Evolutionary conservation across 2,888 invertebrate species (phyloP).

Genomic region (Acleris cristana): DNA sequence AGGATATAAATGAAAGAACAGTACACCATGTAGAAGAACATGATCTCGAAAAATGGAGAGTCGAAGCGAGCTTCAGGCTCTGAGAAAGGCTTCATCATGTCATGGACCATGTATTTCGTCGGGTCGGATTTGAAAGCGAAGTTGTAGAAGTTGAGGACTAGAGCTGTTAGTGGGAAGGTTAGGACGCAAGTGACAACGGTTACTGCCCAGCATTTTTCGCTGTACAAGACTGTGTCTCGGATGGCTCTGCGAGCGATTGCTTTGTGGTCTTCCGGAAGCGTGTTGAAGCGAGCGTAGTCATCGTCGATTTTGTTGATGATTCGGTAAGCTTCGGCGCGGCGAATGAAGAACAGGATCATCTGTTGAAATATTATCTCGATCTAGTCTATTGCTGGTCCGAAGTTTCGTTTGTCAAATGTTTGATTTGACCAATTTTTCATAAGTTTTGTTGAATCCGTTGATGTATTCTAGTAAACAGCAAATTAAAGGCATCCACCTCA

Average conservation of each 20-base stretch:
- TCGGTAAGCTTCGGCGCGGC: slow-evolving; percentile 45
- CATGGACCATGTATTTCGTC: slow-evolving; percentile 60
- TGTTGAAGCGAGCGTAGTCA: slow-evolving; percentile 53
- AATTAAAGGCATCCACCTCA: no score
- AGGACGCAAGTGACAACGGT: slow-evolving; percentile 47
- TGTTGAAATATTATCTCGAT: slow-evolving; percentile 39
- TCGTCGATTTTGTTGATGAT: slow-evolving; percentile 58
- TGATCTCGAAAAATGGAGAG: slow-evolving; percentile 58
- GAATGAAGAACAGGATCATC: slow-evolving; percentile 57
- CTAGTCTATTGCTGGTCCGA: not conserved
- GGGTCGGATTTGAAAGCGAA: slow-evolving; percentile 48
- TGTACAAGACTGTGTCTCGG: slow-evolving; percentile 47
- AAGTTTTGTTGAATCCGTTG: no score
- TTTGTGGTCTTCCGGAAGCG: slow-evolving; percentile 42
- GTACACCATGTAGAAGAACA: slow-evolving; percentile 54
- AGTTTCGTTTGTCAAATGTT: no score
- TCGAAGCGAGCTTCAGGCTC: slow-evolving; percentile 50
- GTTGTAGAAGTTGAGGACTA: slow-evolving; percentile 49
- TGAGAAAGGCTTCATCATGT: slow-evolving; percentile 51
- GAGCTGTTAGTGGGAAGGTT: slow-evolving; percentile 56
- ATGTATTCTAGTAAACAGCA: no score
- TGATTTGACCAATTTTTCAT: no score
- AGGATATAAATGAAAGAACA: slow-evolving; percentile 48
- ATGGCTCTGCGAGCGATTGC: slow-evolving; percentile 43
- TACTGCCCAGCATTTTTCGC: slow-evolving; percentile 54